Conservation (phyloP, 2,113 vertebrate genomes). For the Motacilla alba region DNA sequence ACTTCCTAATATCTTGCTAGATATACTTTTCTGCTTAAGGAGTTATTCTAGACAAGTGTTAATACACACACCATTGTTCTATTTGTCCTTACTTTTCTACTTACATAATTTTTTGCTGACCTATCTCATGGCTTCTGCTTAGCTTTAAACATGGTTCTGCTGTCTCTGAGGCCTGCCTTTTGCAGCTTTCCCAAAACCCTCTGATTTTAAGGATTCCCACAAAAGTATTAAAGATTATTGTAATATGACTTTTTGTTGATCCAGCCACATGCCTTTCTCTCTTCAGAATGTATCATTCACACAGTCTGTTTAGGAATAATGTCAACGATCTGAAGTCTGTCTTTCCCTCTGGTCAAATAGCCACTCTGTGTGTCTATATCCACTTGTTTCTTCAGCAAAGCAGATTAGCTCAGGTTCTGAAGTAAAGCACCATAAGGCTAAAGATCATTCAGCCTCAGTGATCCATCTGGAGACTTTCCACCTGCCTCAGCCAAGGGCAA, state of each 20-base stretch:
- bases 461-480: not conserved
- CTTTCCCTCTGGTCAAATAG: not conserved
- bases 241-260: not conserved
- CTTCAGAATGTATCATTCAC: not conserved
- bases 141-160: no score
- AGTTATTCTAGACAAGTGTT: no score
- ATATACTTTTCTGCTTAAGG: no score
- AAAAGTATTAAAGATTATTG: not conserved
- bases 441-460: not conserved
- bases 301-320: not conserved
- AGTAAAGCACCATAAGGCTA: not conserved
- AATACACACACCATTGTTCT: no score
- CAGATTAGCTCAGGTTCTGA: not conserved
- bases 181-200: no score
- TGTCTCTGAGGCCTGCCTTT: no score
- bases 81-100: no score
- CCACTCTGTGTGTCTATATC: not conserved
- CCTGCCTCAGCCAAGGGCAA: not conserved
- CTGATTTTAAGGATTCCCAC: no score
- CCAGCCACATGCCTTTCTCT: not conserved
- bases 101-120: no score
- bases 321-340: not conserved
- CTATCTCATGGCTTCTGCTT: no score
- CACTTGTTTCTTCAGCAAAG: not conserved
- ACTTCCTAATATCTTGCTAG: no score